A percentile compares a stretch with the other conserved stretches of the same genome.
Evolutionary conservation across 2,113 vertebrate genomes (phyloP).

Genomic region (Rhodinocichla rosea): DNA sequence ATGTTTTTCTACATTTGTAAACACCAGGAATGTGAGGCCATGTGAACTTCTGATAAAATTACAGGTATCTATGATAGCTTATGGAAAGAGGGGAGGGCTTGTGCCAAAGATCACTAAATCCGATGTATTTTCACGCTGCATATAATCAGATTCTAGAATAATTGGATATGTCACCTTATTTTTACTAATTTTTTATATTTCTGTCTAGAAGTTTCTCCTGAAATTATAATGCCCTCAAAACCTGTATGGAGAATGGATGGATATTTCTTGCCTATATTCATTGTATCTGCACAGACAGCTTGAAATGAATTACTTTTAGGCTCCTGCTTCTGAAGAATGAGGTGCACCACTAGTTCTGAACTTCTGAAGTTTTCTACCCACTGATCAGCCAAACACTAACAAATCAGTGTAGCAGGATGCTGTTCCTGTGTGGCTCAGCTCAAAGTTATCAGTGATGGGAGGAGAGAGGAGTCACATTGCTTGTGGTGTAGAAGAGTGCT

Average conservation of each 20-base stretch:
- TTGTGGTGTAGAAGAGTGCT: background rate
- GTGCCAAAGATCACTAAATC: background rate
- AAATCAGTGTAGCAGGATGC: background rate
- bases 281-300: background rate
- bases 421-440: background rate
- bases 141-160: background rate
- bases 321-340: background rate
- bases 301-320: background rate
- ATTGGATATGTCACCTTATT: background rate
- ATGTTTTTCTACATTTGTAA: background rate
- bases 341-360: background rate
- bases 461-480: background rate
- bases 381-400: background rate
- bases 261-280: background rate
- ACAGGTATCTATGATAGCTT: background rate
- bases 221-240: background rate
- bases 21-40: background rate
- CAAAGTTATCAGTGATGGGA: background rate
- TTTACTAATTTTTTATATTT: background rate
- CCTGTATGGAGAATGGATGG: background rate
- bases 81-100: background rate
- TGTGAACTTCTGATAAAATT: background rate
- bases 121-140: background rate
- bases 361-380: background rate
- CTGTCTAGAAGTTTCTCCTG: background rate